phyloP scores from a whole-genome alignment of 2,113 vertebrate species.

The Stigmatopora argus region DNA sequence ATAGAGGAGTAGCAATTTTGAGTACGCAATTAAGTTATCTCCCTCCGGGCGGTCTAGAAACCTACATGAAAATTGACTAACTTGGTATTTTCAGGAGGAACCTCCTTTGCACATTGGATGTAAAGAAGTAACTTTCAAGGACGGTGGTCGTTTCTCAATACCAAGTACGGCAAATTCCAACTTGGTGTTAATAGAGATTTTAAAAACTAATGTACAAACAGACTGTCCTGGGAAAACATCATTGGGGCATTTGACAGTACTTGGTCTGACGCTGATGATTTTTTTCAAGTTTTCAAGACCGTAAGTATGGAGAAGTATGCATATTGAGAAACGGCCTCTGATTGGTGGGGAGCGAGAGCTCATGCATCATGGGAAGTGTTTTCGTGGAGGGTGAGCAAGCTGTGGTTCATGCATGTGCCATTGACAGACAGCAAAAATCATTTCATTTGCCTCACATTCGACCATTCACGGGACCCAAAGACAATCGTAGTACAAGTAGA shows the following conservation, averaged over 20 bases:
- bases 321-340: neutral
- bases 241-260: too few relatives aligned
- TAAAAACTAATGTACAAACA: too few relatives aligned
- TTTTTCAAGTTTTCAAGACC: too few relatives aligned
- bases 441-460: neutral
- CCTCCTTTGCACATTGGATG: neutral
- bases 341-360: slow-evolving; percentile 35
- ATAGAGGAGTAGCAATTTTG: too few relatives aligned
- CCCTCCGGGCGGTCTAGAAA: neutral
- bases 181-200: too few relatives aligned
- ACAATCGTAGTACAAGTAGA: neutral
- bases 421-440: neutral
- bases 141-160: too few relatives aligned
- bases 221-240: too few relatives aligned
- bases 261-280: too few relatives aligned
- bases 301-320: too few relatives aligned
- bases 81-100: neutral
- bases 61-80: slow-evolving; percentile 3
- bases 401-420: slow-evolving; percentile 69
- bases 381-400: slow-evolving; percentile 42
- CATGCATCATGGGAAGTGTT: slow-evolving; percentile 58
- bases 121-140: too few relatives aligned
- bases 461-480: neutral
- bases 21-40: too few relatives aligned
- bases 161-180: too few relatives aligned